Conservation (phyloP, 2,797 vertebrate species). For the Menidia menidia region DNA sequence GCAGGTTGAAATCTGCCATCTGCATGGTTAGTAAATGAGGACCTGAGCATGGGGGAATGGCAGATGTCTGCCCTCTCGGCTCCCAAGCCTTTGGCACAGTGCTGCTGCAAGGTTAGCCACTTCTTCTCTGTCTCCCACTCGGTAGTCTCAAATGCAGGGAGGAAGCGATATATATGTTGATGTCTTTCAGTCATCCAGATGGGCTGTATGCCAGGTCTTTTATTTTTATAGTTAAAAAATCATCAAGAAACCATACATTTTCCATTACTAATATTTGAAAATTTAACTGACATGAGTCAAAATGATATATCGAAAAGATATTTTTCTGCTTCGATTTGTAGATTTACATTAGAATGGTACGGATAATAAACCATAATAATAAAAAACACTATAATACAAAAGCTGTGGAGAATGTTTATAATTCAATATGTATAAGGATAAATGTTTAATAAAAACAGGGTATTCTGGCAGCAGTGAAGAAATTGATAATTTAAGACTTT, state of each 20-base stretch:
- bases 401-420: neutral
- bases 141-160: constrained; percentile 77
- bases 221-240: neutral
- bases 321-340: too few relatives aligned
- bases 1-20: constrained; percentile 84
- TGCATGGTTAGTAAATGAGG: constrained; percentile 86
- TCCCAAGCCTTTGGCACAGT: constrained; percentile 81
- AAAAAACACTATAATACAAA: neutral
- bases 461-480: neutral
- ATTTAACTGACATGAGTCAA: neutral
- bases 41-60: constrained; percentile 87
- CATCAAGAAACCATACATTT: neutral
- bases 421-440: neutral
- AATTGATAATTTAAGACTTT: neutral
- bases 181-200: constrained; percentile 80
- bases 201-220: constrained; percentile 76
- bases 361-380: too few relatives aligned
- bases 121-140: constrained; percentile 85
- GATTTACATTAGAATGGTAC: too few relatives aligned
- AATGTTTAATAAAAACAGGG: too few relatives aligned
- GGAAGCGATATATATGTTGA: constrained; percentile 81
- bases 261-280: neutral
- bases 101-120: constrained; percentile 82
- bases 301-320: too few relatives aligned
- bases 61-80: constrained; percentile 72